A percentile compares a stretch with the other conserved stretches of the same genome.
Evolutionary conservation across 2,888 invertebrate species (phyloP).

Genomic region (Ochropacha duplaris): DNA sequence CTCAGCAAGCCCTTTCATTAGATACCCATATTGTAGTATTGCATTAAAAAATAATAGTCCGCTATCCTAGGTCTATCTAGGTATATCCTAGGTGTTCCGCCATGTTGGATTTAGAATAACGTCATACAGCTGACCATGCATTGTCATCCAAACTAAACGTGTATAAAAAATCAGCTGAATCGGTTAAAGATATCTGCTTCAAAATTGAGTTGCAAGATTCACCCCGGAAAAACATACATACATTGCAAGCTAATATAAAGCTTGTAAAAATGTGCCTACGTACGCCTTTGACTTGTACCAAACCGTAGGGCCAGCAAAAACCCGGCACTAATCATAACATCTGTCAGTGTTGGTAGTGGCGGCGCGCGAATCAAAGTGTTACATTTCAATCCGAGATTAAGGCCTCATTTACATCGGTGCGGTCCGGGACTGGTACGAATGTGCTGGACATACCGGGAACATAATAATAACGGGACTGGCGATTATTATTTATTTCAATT

Average conservation of each 20-base stretch:
- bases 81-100: too few relatives aligned
- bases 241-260: not conserved
- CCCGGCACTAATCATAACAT: slow-evolving; percentile 50
- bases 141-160: too few relatives aligned
- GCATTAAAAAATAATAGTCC: too few relatives aligned
- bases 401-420: slow-evolving; percentile 15
- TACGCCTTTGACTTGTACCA: slow-evolving; percentile 12
- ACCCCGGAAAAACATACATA: too few relatives aligned
- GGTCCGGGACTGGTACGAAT: not conserved
- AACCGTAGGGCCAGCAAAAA: slow-evolving; percentile 32
- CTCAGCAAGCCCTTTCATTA: too few relatives aligned
- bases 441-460: not conserved
- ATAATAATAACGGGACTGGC: not conserved
- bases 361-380: slow-evolving; percentile 44
- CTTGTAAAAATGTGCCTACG: not conserved
- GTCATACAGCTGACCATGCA: too few relatives aligned
- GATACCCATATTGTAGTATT: too few relatives aligned
- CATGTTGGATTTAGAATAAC: too few relatives aligned
- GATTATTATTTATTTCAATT: not conserved
- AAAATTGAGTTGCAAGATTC: too few relatives aligned
- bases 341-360: slow-evolving; percentile 45
- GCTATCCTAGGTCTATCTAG: too few relatives aligned
- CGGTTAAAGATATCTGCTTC: too few relatives aligned
- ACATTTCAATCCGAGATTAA: slow-evolving; percentile 52
- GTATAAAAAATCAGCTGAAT: too few relatives aligned